Percentiles rank a stretch among this genome's conserved stretches.
Evolutionary conservation across 92 coral and sea anemone genomes (phyloP).

Genomic region (Epizoanthus scotinus): DNA sequence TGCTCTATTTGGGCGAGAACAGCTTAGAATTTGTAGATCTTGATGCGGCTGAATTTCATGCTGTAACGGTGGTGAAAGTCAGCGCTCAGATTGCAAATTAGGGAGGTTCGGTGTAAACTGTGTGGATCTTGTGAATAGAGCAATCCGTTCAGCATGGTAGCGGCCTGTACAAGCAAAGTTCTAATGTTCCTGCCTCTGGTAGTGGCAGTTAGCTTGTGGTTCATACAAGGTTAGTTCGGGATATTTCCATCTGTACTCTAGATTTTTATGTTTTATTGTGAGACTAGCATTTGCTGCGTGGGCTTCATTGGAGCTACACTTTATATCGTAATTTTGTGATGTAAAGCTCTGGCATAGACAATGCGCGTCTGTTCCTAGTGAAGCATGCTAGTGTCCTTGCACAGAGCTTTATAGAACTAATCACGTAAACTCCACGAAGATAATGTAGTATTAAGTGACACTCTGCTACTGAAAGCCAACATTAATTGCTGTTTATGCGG

Average conservation of each 20-base stretch:
- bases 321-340: not conserved
- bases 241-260: no score
- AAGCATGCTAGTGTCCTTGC: not conserved
- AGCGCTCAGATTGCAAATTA: slow-evolving; percentile 39
- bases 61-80: slow-evolving; percentile 35
- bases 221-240: slow-evolving; percentile 23
- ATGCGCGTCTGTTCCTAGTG: slow-evolving; percentile 40
- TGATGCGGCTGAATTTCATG: slow-evolving; percentile 45
- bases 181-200: slow-evolving; percentile 5
- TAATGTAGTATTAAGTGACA: not conserved
- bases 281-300: not conserved
- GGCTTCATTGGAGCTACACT: not conserved
- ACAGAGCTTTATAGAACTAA: slow-evolving; percentile 15
- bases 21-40: slow-evolving; percentile 27
- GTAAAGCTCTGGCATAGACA: slow-evolving; percentile 16
- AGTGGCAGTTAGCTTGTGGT: slow-evolving; percentile 22
- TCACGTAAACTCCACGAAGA: not conserved
- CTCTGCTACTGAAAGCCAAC: not conserved
- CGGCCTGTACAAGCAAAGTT: slow-evolving; percentile 20
- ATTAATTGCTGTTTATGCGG: not conserved
- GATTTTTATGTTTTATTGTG: not conserved
- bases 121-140: slow-evolving; percentile 33
- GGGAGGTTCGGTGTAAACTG: slow-evolving; percentile 32
- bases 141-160: slow-evolving; percentile 30
- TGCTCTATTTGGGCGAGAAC: slow-evolving; percentile 42